Percentiles rank a stretch among this genome's conserved stretches.
phyloP scores from a whole-genome alignment of 2,797 vertebrate species.

The Propithecus perrieri region DNA sequence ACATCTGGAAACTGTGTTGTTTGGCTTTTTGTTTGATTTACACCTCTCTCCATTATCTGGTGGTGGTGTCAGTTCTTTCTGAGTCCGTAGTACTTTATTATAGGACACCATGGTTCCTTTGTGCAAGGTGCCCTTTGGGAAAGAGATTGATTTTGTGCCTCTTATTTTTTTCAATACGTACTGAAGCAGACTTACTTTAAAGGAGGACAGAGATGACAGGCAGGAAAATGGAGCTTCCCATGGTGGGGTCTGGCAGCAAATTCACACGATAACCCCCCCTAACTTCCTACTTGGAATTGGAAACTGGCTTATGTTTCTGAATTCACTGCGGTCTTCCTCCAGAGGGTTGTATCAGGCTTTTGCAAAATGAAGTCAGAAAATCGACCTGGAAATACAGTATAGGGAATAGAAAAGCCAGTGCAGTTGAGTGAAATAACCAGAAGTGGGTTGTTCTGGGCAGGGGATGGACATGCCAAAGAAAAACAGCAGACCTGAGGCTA shows the following conservation, averaged over 20 bases:
- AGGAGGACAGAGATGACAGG: background rate
- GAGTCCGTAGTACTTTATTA: background rate
- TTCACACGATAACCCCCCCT: background rate
- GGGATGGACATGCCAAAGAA: background rate
- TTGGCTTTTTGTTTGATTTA: background rate
- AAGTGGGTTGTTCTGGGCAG: background rate
- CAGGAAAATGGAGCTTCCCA: background rate
- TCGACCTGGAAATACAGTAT: background rate
- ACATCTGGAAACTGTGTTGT: background rate
- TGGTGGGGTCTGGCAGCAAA: background rate
- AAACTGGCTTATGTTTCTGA: background rate
- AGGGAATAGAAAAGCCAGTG: background rate
- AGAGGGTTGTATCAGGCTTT: background rate
- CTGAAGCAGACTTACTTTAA: background rate
- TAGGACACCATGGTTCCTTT: background rate
- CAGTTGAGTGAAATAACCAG: background rate
- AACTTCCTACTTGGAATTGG: background rate
- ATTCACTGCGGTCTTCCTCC: background rate
- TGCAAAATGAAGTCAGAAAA: background rate
- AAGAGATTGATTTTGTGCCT: background rate
- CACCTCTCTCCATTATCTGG: background rate
- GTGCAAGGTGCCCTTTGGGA: background rate
- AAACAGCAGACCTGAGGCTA: fast-evolving
- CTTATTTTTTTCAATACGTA: background rate
- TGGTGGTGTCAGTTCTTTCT: background rate